These are phyloP conservation scores for Cryptoprocta ferox DNA, from an alignment of 2,797 vertebrate genomes.

Conservation along the genomic window DNA sequence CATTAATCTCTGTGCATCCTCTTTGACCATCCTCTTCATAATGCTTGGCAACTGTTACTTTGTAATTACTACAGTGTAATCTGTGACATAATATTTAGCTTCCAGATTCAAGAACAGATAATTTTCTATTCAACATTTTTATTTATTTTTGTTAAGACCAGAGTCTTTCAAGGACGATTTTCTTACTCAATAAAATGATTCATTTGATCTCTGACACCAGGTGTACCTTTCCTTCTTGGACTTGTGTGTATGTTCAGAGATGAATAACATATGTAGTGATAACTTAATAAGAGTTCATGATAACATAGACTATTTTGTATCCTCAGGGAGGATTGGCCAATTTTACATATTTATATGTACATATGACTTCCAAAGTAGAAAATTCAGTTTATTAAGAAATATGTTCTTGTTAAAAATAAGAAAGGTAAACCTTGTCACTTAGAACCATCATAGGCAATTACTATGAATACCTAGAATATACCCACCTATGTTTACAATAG, in stretches of 20 bases:
- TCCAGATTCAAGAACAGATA: not conserved
- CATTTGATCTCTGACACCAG: conserved; percentile 11
- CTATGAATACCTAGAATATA: not conserved
- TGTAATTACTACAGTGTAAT: not conserved
- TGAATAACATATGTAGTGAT: not conserved
- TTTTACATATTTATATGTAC: conserved; percentile 14
- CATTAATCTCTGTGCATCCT: not conserved
- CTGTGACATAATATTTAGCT: not conserved
- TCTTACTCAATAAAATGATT: not conserved
- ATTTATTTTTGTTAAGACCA: not conserved
- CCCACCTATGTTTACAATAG: not conserved
- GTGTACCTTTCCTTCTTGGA: not conserved
- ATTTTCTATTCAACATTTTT: not conserved
- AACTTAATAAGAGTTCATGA: conserved; percentile 3
- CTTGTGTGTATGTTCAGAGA: not conserved
- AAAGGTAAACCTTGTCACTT: not conserved
- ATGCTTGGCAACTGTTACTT: not conserved
- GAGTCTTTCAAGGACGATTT: not conserved
- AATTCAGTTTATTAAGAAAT: not conserved
- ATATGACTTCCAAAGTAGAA: conserved; percentile 21
- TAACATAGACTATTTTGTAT: not conserved
- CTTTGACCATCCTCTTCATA: not conserved
- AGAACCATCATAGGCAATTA: not conserved
- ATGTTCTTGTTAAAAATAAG: conserved; percentile 14
- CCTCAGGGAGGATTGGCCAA: not conserved